These are phyloP conservation scores for Agriotes lineatus DNA, from an alignment of 2,888 invertebrate genomes.

Conservation along the genomic window DNA sequence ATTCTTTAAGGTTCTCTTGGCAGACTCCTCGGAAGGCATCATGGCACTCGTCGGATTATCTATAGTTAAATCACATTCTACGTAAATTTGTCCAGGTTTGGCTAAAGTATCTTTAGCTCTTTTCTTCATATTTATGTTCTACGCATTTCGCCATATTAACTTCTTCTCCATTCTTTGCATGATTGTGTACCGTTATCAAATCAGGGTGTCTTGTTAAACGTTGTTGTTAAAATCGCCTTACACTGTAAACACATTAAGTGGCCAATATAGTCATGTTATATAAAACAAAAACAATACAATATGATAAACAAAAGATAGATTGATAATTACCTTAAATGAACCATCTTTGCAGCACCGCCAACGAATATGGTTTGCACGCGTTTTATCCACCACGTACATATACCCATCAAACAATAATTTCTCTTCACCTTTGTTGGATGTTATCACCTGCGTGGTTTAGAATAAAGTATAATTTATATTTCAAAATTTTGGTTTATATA, in stretches of 20 bases:
- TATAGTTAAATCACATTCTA: background rate
- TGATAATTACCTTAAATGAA: constrained; percentile 5
- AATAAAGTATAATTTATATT: too few species aligned
- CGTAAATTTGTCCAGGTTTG: background rate
- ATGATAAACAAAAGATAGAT: background rate
- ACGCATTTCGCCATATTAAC: background rate
- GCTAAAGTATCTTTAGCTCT: background rate
- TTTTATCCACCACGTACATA: too few species aligned
- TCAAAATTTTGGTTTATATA: too few species aligned
- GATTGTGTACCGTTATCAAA: background rate
- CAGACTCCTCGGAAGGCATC: background rate
- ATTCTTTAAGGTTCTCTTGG: constrained; percentile 10
- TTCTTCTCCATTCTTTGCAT: background rate
- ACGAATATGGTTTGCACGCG: too few species aligned
- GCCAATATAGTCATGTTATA: too few species aligned
- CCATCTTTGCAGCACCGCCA: constrained; percentile 4
- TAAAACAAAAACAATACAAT: too few species aligned
- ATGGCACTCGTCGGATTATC: background rate
- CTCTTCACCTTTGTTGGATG: background rate
- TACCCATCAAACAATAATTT: too few species aligned
- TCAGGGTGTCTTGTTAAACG: background rate
- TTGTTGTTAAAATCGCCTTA: too few species aligned
- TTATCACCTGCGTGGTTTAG: background rate
- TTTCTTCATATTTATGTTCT: background rate
- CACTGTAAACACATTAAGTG: too few species aligned